Percentiles rank a stretch among this genome's conserved stretches.
These are phyloP conservation scores for Danaus chrysippus DNA, from an alignment of 2,888 invertebrate genomes.

Conservation along the genomic window DNA sequence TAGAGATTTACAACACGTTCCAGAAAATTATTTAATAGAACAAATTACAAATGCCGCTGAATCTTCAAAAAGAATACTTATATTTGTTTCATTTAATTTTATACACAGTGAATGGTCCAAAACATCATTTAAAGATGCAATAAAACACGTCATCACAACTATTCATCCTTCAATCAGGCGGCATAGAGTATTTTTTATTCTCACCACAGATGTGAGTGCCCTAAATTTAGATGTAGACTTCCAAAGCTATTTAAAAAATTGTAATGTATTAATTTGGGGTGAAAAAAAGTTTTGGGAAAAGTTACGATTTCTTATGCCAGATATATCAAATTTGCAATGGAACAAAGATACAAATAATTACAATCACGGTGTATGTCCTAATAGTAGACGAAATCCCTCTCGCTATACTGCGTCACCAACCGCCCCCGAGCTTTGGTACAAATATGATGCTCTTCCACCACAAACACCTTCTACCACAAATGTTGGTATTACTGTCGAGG, in stretches of 20 bases:
- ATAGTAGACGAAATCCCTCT: slow-evolving; percentile 79
- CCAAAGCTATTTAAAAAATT: slow-evolving; percentile 83
- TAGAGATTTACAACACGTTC: slow-evolving; percentile 80
- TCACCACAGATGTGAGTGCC: slow-evolving; percentile 83
- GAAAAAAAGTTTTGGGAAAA: slow-evolving; percentile 95
- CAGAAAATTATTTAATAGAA: slow-evolving; percentile 80
- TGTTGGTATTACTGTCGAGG: slow-evolving; percentile 74
- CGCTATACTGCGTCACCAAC: slow-evolving; percentile 87
- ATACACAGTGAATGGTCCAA: slow-evolving; percentile 91
- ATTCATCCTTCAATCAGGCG: slow-evolving; percentile 83
- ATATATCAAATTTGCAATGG: slow-evolving; percentile 81
- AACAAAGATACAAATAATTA: slow-evolving; percentile 78
- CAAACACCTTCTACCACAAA: slow-evolving; percentile 76
- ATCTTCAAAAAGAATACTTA: slow-evolving; percentile 84
- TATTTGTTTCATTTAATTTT: slow-evolving; percentile 89
- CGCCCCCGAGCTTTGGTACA: slow-evolving; percentile 85
- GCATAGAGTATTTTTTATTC: slow-evolving; percentile 78
- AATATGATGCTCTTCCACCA: slow-evolving; percentile 81
- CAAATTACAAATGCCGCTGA: slow-evolving; percentile 81
- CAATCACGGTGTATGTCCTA: slow-evolving; percentile 75
- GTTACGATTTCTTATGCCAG: slow-evolving; percentile 89
- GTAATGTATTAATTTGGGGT: slow-evolving; percentile 87
- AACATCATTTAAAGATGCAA: slow-evolving; percentile 88
- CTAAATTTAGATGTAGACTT: slow-evolving; percentile 87
- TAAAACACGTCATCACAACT: slow-evolving; percentile 83